Base-by-base conservation (phyloP, 2,797 vertebrate genomes). In the Pteronotus mesoamericanus region DNA sequence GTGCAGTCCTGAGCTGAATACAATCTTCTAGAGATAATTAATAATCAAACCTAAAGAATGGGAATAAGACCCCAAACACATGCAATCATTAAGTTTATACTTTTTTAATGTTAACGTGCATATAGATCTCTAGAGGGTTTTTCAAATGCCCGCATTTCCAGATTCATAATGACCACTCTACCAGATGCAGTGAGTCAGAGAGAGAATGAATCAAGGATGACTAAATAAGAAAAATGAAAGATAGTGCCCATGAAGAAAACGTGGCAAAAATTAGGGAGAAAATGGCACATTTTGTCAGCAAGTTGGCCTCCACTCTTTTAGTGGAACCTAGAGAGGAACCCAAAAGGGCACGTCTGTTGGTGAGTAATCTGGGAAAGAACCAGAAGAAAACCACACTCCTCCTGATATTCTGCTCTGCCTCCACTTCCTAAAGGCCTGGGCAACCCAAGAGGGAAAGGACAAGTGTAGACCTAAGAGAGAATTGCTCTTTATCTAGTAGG, bases 141-240 rank as follows among this genome's bases (percentile, higher is more conserved):
- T 88, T 83, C 42, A 79, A 51, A 88, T 42, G 19, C 6, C 66
- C 88, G 21, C 55, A 71, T 86, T 94, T 94, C 57, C n/a, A 64
- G 46, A 44, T 82, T 82, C 42, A 4, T 69, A 48, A 90, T 32
- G 9, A 32, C 93, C 72, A 68, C 19, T 55, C 80, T 77, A 72
- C 79, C 85, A 69, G 37, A 92, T 59, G 48, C n/a, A 44, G 10
- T 91, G 89, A 91, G 79, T 92, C 93, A 96, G 86, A 44, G 18
- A 61, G 46, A 48, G 46, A 22, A 84, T 89, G 74, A 96, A 79
- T 82, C 91, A 93, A 66, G 32, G 83, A 59, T 69, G 86, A 93
- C 79, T 84, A 74, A 91, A 64, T 34, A 78, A 89, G 77, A 72
- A 95, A 77, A 51, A 29, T 12, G 9, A 37, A 79, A 44, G 26